Evolutionary conservation across 2,113 vertebrate species (phyloP).

Genomic region (Atherinomorus stipes): DNA sequence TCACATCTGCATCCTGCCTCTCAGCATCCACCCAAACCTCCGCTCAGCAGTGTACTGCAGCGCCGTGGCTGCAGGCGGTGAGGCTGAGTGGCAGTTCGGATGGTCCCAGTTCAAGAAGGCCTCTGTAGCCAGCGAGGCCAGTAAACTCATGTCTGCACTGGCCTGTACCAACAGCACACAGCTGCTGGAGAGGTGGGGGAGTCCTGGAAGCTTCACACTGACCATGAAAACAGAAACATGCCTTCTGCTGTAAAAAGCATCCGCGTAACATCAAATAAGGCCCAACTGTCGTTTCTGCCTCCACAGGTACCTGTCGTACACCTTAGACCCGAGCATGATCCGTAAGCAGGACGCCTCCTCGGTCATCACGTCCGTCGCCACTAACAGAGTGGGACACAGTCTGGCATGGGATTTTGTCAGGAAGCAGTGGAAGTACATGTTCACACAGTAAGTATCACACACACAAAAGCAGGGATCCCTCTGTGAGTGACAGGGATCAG

Average conservation of each 20-base stretch:
- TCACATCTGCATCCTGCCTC: background rate
- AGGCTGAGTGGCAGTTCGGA: conserved; percentile 86
- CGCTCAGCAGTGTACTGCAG: conserved; percentile 90
- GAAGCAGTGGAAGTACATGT: conserved; percentile 85
- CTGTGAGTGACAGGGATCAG: too few species aligned
- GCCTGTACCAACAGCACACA: conserved; percentile 82
- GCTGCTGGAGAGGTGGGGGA: conserved; percentile 85
- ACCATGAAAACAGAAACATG: background rate
- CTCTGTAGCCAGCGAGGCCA: conserved; percentile 83
- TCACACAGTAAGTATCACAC: conserved; percentile 84
- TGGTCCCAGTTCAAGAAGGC: conserved; percentile 83
- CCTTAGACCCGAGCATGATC: conserved; percentile 83
- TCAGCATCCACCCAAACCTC: conserved; percentile 89
- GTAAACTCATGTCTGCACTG: conserved; percentile 86
- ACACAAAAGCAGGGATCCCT: too few species aligned
- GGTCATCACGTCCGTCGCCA: conserved; percentile 86
- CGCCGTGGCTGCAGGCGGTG: conserved; percentile 81
- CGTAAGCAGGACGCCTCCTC: conserved; percentile 89
- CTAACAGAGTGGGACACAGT: conserved; percentile 84
- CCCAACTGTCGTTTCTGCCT: background rate
- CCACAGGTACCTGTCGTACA: conserved; percentile 86
- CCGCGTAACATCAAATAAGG: too few species aligned
- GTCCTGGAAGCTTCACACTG: background rate
- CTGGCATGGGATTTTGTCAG: conserved; percentile 90
- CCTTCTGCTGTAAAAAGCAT: too few species aligned